Percentiles rank a stretch among this genome's conserved stretches.
Conservation (phyloP, 2,797 vertebrate species). For the Alexandromys oeconomus region DNA sequence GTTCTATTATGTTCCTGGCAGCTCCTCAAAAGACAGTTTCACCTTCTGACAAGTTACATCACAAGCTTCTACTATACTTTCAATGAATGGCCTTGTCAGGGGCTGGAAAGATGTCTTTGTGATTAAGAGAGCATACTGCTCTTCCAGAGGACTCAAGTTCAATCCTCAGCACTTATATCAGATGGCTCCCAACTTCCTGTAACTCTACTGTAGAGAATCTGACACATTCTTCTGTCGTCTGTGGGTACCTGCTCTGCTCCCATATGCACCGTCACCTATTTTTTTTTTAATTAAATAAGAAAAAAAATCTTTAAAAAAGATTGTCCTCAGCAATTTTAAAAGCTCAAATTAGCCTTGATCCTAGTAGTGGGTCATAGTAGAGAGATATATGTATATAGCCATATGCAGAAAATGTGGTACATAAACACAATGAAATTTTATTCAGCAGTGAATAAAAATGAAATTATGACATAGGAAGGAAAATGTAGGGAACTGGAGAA, state of each 20-base stretch:
- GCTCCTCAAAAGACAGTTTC: slow-evolving; percentile 4
- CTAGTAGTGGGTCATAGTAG: neutral
- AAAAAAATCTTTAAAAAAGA: neutral
- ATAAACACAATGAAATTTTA: neutral
- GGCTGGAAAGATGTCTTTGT: neutral
- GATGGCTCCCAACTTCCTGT: neutral
- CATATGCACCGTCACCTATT: neutral
- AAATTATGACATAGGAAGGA: neutral
- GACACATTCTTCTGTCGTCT: neutral
- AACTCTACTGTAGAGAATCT: neutral
- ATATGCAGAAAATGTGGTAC: neutral
- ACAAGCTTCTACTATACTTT: neutral
- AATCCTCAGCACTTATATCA: neutral
- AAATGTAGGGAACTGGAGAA: neutral
- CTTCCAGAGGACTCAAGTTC: neutral
- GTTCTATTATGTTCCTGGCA: neutral
- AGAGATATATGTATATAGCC: neutral
- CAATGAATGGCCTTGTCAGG: neutral
- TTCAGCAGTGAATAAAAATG: neutral
- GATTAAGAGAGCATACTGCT: neutral
- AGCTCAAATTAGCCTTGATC: slow-evolving; percentile 1
- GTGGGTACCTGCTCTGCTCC: neutral
- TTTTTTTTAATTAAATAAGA: neutral
- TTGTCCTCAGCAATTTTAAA: slow-evolving; percentile 34
- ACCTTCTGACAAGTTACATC: slow-evolving; percentile 9